These are phyloP conservation scores for Fregata magnificens DNA, from an alignment of 2,113 vertebrate genomes.

Conservation along the genomic window DNA sequence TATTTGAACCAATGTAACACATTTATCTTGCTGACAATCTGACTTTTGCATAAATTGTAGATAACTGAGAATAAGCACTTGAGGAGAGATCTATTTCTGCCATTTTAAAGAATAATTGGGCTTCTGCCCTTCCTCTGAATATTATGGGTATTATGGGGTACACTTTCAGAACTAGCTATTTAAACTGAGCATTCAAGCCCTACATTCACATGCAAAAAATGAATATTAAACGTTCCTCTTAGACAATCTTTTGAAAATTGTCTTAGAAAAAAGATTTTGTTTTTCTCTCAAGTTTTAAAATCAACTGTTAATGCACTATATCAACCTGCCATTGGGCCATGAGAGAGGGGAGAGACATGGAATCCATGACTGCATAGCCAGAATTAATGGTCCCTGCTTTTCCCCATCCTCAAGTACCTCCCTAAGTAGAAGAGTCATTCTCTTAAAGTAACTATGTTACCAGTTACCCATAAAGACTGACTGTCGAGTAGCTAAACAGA, in stretches of 20 bases:
- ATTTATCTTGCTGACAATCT: not conserved
- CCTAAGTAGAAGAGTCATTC: not conserved
- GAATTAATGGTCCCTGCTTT: not conserved
- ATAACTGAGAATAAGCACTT: not conserved
- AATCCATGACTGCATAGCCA: not conserved
- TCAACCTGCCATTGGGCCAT: not conserved
- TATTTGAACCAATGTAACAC: conserved; percentile 18
- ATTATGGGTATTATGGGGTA: not conserved
- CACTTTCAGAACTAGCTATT: not conserved
- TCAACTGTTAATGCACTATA: not conserved
- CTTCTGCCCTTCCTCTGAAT: conserved; percentile 3
- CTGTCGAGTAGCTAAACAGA: not conserved
- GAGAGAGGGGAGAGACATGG: not conserved
- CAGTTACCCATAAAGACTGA: not conserved
- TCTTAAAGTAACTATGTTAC: not conserved
- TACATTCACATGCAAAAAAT: not conserved
- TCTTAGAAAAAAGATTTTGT: not conserved
- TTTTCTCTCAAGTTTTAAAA: not conserved
- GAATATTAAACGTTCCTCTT: not conserved
- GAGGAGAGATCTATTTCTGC: not conserved
- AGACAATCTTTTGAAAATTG: not conserved
- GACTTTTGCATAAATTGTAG: conserved; percentile 22
- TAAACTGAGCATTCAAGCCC: not conserved
- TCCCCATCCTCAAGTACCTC: not conserved
- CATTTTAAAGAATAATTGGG: not conserved